Evolutionary conservation across 1,140 invertebrate genomes (phyloP).

Genomic region (Notospermus geniculatus): DNA sequence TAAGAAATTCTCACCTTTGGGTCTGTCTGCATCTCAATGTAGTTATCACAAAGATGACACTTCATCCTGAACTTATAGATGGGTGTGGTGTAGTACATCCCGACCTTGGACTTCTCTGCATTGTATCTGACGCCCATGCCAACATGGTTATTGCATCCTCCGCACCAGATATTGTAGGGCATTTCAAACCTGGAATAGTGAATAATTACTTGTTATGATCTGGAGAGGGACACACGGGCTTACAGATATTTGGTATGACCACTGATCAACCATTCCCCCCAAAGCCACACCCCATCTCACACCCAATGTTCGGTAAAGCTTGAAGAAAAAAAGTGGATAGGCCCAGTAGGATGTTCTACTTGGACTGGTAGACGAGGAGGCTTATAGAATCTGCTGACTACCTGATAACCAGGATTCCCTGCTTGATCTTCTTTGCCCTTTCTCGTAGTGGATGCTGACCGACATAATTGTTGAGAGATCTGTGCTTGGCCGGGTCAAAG

Average conservation of each 20-base stretch:
- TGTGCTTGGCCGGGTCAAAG: constrained; percentile 87
- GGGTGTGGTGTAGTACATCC: constrained; percentile 98
- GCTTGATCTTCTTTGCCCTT: constrained; percentile 86
- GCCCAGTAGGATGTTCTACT: no score
- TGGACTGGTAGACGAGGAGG: no score
- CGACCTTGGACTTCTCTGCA: constrained; percentile 97
- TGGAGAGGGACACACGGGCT: no score
- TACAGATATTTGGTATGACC: no score
- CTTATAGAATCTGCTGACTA: constrained; percentile 33
- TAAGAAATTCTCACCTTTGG: constrained; percentile 81
- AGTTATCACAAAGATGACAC: constrained; percentile 95
- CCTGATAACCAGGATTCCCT: constrained; percentile 94
- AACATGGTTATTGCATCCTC: constrained; percentile 96
- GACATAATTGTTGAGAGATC: constrained; percentile 83
- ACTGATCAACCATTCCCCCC: no score
- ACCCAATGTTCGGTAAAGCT: no score
- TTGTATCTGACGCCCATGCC: constrained; percentile 99
- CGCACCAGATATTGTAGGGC: constrained; percentile 99
- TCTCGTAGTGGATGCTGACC: constrained; percentile 96
- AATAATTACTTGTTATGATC: constrained; percentile 6
- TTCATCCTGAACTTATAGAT: constrained; percentile 99
- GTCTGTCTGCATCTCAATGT: constrained; percentile 99
- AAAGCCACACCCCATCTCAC: no score
- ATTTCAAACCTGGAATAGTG: constrained; percentile 83
- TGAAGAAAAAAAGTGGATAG: no score